Base-by-base conservation (phyloP, 1,140 invertebrate species). In the Lordiphosa clarofinis region DNA sequence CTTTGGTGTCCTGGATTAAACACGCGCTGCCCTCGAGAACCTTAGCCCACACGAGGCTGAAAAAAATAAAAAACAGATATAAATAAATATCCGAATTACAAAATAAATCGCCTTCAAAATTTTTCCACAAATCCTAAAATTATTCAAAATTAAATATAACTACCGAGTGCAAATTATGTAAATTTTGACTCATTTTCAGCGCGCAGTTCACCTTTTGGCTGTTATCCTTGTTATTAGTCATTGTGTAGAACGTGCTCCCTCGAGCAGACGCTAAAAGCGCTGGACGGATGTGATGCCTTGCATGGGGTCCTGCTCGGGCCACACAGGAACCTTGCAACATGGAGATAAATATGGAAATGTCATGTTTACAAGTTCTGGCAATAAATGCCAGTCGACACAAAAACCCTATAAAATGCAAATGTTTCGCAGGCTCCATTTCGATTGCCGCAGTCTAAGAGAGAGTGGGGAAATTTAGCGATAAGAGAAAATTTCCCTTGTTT, bases 311-410 rank as follows among this genome's bases (percentile, higher is more conserved):
- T 28, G 46, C 15, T 33, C 9, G 21, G 37, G 46, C 15, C 37
- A 37, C n/a, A 36, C 7, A 13, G 36, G 15, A 48, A 55, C 11
- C 38, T 38, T 46, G 59, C 43, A 47, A 42, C 59, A 69, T 68
- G 56, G 43, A 69, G 56, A 73, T 69, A 74, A 73, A 73, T 73
- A 74, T 73, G 64, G 65, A 74, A 64, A 74, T 69, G 55, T 74
- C 59, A 74, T 73, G 70, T 73, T 74, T 69, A 73, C 72, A 74
- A 68, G 71, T 62, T 68, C 64, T 56, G 64, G 58, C 54, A 63
- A 68, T 73, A 73, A 73, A 73, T 67, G 71, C 55, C 61, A 65
- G 55, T 69, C 67, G 58, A 31, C 28, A 28, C 35, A n/a, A 46
- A 60, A 60, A 55, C 58, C 63, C 40, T 47, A 55, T 54, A 47